Base-by-base conservation (phyloP, 2,888 invertebrate species). In the Oscheius myriophilus region DNA sequence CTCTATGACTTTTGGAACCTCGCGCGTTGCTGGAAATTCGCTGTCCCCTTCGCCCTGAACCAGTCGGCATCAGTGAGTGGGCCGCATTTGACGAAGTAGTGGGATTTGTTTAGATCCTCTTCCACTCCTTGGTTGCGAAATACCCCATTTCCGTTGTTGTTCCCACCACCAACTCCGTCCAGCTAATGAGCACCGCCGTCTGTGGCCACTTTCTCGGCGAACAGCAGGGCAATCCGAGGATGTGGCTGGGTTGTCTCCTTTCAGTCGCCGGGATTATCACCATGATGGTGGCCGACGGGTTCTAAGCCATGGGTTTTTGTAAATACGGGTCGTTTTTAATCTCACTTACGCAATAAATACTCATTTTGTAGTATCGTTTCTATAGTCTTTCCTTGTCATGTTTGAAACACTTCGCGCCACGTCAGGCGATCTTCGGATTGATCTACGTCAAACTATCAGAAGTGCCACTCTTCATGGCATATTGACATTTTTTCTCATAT, bases 81-180 rank as follows among this genome's bases (percentile, higher is more conserved):
- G 14, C 26, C 16, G 16, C 16, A 25, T 41, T 25, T 26, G 18
- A n/a, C 3, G 21, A 18, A 3, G 11, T 18, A 18, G 23, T 21
- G 26, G 14, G 52, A 12, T 12, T n/a, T 25, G 23, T 49, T 26
- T 53, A 78, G 78, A 57, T 78, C 12, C 51, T 74, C 18, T 78
- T 78, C 71, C 71, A 75, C 45, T 57, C 58, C 6, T 65, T 78
- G 39, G 70, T 78, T 26, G 70, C 71, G 9, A 26, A 55, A 42
- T 70, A 71, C 12, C 78, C 78, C 11, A 70, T 78, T 16, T 76
- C 74, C 9, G 63, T 74, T 18, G 74, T 78, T 9, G 78, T 78
- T 9, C 78, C 78, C 12, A 68, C 65, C 54, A 72, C 72, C 18
- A 78, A 78, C 53, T 73, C 72, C 1, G 67, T 76, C 33, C 78